Evolutionary conservation across 2,113 vertebrate genomes (phyloP), one percentile per base, ranked within the genome.

Genomic region (Prolemur simus): DNA sequence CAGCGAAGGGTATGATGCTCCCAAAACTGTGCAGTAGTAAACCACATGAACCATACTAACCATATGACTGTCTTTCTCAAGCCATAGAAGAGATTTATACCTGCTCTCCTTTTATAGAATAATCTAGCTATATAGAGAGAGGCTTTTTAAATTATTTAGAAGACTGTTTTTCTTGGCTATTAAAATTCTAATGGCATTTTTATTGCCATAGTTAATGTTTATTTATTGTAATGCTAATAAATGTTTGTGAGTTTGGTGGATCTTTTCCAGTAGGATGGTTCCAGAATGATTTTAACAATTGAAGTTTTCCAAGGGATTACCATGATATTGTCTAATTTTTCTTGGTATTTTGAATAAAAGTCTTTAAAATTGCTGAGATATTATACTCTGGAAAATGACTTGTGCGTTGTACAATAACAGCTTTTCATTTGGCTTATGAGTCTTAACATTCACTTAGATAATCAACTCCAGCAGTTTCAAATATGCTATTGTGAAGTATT

Each of bases 361-460:
- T 89, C 76, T 97, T 92, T 87, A 78, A 96, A 92, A 88, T 81
- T 91, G 80, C 83, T 64, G 42, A 23, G 32, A 78, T 96, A 87
- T 95, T 87, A 89, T 69, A 39, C 56, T 87, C 74, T 71, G 66
- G 89, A 87, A 97, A 97, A 95, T 76, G 49, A 89, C 93, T 94
- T 74, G 80, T 93, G 80, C 74, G 47, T 94, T 96, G 32, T 77
- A 56, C 66, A 96, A 47, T 93, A 97, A 95, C 76, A 94, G 84
- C 92, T 95, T 95, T 97, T 97, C 96, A 96, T 94, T 96, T 97
- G 84, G 66, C 49, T 98, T 97, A 96, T 88, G 89, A 89, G 89
- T 87, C 77, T 96, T 97, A 96, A 94, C 96, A 96, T 94, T 97
- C 86, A 97, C 60, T 96, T 96, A 86, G 20, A 94, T 66, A 39